Evolutionary conservation across 1,140 invertebrate genomes (phyloP).

Genomic region (Pseudachorutes palmiensis): DNA sequence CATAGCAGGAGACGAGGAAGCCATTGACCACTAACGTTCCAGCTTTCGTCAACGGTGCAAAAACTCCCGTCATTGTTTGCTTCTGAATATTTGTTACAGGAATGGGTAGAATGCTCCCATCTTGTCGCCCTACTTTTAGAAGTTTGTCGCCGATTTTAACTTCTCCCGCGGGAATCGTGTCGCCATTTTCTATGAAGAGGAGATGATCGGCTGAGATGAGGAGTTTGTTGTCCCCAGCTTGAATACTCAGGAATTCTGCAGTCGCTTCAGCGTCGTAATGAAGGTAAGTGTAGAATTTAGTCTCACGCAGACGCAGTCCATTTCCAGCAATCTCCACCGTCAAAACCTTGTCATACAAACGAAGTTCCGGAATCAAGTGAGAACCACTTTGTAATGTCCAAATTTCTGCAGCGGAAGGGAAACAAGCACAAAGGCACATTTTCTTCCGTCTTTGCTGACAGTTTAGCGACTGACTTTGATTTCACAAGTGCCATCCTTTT

Average conservation of each 20-base stretch:
- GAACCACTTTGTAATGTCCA: background rate
- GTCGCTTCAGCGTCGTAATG: background rate
- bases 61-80: background rate
- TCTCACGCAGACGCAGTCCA: background rate
- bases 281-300: background rate
- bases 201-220: background rate
- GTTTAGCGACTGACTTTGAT: too few species aligned
- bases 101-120: background rate
- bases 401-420: background rate
- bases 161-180: background rate
- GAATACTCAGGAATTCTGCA: background rate
- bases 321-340: background rate
- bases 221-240: background rate
- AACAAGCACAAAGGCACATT: background rate
- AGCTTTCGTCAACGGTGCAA: slow-evolving; percentile 2
- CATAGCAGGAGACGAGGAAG: slow-evolving; percentile 1
- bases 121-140: background rate
- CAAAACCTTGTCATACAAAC: background rate
- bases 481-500: too few species aligned
- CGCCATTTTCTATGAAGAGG: background rate
- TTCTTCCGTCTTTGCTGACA: too few species aligned
- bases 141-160: background rate
- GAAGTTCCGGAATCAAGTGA: background rate
- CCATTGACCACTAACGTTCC: background rate
- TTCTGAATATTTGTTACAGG: background rate